Percentiles rank a stretch among this genome's conserved stretches.
phyloP scores from a whole-genome alignment of 2,888 invertebrate genomes.

The Serripes groenlandicus region DNA sequence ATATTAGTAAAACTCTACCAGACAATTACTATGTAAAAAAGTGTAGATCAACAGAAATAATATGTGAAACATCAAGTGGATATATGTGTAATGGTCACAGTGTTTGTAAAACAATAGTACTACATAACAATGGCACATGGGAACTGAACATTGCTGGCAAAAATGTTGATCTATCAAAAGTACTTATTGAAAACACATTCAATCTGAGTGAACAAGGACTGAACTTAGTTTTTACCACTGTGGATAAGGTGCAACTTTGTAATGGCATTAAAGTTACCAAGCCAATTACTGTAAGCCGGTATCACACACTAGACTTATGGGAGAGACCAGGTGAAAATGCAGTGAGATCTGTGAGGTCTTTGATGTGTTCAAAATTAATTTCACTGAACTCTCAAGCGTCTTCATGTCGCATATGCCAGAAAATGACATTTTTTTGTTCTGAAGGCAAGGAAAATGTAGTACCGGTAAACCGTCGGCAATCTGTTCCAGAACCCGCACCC shows the following conservation, averaged over 20 bases:
- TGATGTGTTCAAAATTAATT: constrained; percentile 26
- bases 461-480: too few relatives aligned
- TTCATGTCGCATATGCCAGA: constrained; percentile 44
- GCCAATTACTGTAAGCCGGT: constrained; percentile 23
- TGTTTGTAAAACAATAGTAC: constrained; percentile 5
- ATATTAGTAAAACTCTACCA: too few relatives aligned
- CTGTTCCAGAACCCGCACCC: too few relatives aligned
- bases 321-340: constrained; percentile 8
- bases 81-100: constrained; percentile 15
- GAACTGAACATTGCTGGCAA: constrained; percentile 16
- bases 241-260: constrained; percentile 18
- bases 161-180: constrained; percentile 5
- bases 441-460: too few relatives aligned
- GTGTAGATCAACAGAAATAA: too few relatives aligned
- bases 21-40: too few relatives aligned
- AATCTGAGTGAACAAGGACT: constrained; percentile 7
- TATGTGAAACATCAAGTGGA: too few relatives aligned
- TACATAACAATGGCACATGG: constrained; percentile 18
- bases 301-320: constrained; percentile 31
- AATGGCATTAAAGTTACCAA: constrained; percentile 16
- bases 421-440: too few relatives aligned
- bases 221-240: too few relatives aligned
- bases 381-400: constrained; percentile 6
- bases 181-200: constrained; percentile 4
- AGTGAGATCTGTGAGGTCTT: constrained; percentile 25